Conservation (phyloP, 2,113 vertebrate genomes). For the Panthera leo region DNA sequence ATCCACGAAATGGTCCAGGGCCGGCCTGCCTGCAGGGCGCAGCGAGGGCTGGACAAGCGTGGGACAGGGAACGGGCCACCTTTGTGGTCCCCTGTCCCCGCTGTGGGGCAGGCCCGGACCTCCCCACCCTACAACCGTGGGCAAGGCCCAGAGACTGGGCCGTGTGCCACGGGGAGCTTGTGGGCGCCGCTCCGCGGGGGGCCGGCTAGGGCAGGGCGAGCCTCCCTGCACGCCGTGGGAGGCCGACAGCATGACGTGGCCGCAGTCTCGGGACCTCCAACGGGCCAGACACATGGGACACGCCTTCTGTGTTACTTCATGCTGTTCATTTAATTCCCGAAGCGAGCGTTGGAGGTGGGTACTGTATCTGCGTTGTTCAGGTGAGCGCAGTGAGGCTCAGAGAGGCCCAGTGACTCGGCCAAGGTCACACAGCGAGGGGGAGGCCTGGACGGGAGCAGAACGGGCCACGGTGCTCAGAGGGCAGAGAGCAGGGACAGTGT, state of each 20-base stretch:
- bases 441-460: too few relatives aligned
- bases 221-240: rapidly evolving
- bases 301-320: rapidly evolving
- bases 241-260: rapidly evolving
- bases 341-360: rapidly evolving
- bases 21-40: not conserved
- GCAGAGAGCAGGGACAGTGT: rapidly evolving
- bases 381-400: not conserved
- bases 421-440: not conserved
- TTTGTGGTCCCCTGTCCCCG: rapidly evolving
- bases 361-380: not conserved
- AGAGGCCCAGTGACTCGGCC: not conserved
- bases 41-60: rapidly evolving
- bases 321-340: not conserved
- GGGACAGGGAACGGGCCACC: not conserved
- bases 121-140: too few relatives aligned
- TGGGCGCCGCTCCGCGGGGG: not conserved
- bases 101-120: not conserved
- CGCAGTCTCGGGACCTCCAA: rapidly evolving
- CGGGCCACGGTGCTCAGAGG: rapidly evolving
- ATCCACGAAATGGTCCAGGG: not conserved
- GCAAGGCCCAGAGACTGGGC: not conserved
- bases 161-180: rapidly evolving
- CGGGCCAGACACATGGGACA: rapidly evolving
- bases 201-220: rapidly evolving